These are phyloP conservation scores for Lithophane semibrunnea DNA, from an alignment of 2,888 invertebrate species.

Conservation along the genomic window DNA sequence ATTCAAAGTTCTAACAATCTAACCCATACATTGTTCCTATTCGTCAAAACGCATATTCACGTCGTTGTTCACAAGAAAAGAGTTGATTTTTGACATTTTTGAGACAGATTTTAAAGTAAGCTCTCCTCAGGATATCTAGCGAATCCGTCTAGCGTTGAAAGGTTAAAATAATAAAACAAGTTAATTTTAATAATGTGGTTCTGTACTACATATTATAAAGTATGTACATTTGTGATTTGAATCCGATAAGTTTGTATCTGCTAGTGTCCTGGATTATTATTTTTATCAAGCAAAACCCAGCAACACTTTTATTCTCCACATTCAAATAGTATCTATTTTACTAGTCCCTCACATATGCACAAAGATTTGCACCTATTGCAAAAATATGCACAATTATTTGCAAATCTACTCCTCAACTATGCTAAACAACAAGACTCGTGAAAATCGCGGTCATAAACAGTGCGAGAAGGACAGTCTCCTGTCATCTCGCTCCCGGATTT, in stretches of 20 bases:
- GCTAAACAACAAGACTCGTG: neutral
- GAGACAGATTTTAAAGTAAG: conserved; percentile 42
- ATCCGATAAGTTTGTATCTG: neutral
- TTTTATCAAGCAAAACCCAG: conserved; percentile 6
- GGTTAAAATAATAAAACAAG: conserved; percentile 49
- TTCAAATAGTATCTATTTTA: conserved; percentile 32
- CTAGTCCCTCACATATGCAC: conserved; percentile 16
- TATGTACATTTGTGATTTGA: conserved; percentile 52
- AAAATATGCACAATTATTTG: neutral
- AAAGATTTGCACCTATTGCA: neutral
- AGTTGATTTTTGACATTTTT: conserved; percentile 22
- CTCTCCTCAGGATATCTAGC: conserved; percentile 50
- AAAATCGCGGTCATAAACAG: neutral
- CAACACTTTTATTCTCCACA: conserved; percentile 4
- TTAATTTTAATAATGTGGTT: conserved; percentile 37
- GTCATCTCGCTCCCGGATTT: neutral
- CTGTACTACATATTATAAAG: conserved; percentile 45
- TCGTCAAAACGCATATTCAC: neutral
- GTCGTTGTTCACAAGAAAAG: neutral
- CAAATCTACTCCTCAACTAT: conserved; percentile 1
- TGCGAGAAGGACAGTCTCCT: neutral
- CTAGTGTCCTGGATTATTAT: neutral
- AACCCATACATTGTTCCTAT: conserved; percentile 1
- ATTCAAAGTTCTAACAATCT: conserved; percentile 19
- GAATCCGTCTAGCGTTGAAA: conserved; percentile 48